phyloP scores from a whole-genome alignment of 35 echinoderm and acorn worm species.

The Nesometra sesokonis region DNA sequence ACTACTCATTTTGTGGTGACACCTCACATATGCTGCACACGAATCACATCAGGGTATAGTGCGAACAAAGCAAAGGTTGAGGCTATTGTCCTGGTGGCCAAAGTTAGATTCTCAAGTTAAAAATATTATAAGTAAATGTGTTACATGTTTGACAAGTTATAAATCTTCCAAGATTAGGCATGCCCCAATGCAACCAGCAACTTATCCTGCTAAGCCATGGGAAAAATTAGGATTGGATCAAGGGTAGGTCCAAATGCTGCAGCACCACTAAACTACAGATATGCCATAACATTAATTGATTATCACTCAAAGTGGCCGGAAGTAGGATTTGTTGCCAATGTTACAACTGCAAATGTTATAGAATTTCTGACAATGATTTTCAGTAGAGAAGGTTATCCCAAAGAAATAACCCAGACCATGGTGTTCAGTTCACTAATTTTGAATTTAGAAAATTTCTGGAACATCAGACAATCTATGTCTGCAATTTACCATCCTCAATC shows the following conservation, averaged over 20 bases:
- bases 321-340: conserved; percentile 16
- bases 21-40: no score
- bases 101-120: conserved; percentile 33
- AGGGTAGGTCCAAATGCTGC: conserved; percentile 25
- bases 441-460: conserved; percentile 21
- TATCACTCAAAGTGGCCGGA: conserved; percentile 41
- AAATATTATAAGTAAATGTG: conserved; percentile 13
- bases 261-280: conserved; percentile 3
- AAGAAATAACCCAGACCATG: conserved; percentile 30
- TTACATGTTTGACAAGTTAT: conserved; percentile 26
- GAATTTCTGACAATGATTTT: conserved; percentile 31
- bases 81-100: no score
- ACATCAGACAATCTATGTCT: conserved; percentile 4
- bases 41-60: no score
- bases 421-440: conserved; percentile 13
- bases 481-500: conserved; percentile 26
- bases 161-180: conserved; percentile 8
- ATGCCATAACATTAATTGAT: conserved; percentile 37
- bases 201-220: conserved; percentile 20
- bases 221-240: conserved; percentile 37
- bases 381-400: conserved; percentile 24
- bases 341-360: conserved; percentile 30
- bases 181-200: conserved; percentile 19
- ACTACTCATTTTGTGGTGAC: no score
- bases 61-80: no score